Evolutionary conservation across 2,888 invertebrate genomes (phyloP).

Genomic region (Blastobasis adustella): DNA sequence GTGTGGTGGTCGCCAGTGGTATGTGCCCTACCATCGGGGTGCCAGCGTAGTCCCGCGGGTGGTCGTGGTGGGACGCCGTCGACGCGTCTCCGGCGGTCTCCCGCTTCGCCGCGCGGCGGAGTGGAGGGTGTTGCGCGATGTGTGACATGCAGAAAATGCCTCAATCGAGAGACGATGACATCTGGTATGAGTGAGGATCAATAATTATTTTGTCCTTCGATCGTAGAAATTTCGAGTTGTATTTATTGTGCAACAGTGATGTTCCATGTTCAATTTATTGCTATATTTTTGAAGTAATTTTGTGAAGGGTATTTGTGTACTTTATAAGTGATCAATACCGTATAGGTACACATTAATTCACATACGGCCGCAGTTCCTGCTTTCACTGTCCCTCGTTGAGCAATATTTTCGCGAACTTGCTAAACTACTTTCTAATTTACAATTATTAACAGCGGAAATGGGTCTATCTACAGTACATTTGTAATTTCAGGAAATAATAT

Average conservation of each 20-base stretch:
- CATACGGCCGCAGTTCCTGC: slow-evolving; percentile 16
- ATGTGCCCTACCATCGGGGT: slow-evolving; percentile 65
- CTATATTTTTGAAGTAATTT: too few species aligned
- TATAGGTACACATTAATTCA: too few species aligned
- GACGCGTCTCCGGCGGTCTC: slow-evolving; percentile 42
- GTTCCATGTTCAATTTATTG: too few species aligned
- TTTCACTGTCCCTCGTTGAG: slow-evolving; percentile 28
- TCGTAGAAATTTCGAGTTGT: too few species aligned
- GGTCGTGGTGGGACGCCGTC: slow-evolving; percentile 57
- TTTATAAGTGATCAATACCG: too few species aligned
- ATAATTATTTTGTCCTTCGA: too few species aligned
- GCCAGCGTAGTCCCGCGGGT: slow-evolving; percentile 59
- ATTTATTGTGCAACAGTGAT: too few species aligned
- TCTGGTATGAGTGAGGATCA: slow-evolving; percentile 45
- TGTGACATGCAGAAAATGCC: slow-evolving; percentile 72
- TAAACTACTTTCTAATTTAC: slow-evolving; percentile 7
- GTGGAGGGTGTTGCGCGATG: slow-evolving; percentile 36
- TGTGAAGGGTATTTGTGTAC: too few species aligned
- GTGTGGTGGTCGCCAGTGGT: slow-evolving; percentile 58
- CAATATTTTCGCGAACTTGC: slow-evolving; percentile 18
- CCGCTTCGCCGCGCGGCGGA: slow-evolving; percentile 34
- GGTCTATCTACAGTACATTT: too few species aligned
- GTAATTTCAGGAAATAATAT: too few species aligned
- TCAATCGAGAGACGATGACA: slow-evolving; percentile 50
- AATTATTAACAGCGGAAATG: neutral